Percentiles rank a stretch among this genome's conserved stretches.
Conservation (phyloP, 2,888 invertebrate genomes). For the Spialia ferax region DNA sequence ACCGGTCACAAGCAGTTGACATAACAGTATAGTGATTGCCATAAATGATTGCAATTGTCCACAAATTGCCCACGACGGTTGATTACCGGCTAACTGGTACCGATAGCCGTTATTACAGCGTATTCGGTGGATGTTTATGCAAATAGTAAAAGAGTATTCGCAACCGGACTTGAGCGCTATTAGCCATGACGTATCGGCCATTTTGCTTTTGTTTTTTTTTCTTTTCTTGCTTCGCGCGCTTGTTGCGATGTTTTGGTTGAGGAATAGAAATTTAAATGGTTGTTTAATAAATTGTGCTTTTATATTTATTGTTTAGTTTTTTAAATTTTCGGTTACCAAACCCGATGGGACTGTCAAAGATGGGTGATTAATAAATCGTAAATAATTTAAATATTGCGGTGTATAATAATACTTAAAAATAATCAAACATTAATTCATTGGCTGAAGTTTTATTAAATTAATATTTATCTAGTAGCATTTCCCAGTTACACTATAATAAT, state of each 20-base stretch:
- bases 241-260: not conserved
- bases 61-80: constrained; percentile 48
- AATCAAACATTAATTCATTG: no score
- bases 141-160: constrained; percentile 16
- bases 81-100: constrained; percentile 43
- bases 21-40: constrained; percentile 55
- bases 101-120: constrained; percentile 48
- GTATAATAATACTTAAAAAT: no score
- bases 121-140: constrained; percentile 48
- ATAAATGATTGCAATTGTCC: constrained; percentile 65
- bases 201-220: not conserved
- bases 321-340: no score
- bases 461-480: no score
- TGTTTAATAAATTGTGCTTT: not conserved
- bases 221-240: not conserved
- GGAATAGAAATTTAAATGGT: not conserved
- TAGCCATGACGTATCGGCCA: constrained; percentile 16
- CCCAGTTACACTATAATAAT: no score
- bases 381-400: no score
- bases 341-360: no score
- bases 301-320: not conserved
- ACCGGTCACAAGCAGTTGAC: constrained; percentile 46
- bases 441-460: no score
- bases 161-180: constrained; percentile 23
- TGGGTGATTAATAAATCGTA: no score